These are phyloP conservation scores for Donacobius atricapilla DNA, from an alignment of 2,113 vertebrate species.

Conservation along the genomic window DNA sequence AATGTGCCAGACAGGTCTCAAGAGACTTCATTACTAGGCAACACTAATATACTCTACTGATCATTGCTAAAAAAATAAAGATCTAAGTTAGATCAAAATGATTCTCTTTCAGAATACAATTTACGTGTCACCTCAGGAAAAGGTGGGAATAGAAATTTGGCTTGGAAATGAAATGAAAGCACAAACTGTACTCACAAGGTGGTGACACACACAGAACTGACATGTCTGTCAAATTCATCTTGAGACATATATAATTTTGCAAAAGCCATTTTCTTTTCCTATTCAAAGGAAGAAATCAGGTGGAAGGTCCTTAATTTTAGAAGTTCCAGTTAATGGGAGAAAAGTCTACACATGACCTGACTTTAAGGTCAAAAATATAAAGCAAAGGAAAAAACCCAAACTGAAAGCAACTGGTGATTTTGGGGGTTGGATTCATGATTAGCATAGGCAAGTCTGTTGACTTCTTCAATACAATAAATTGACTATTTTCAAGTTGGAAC, in stretches of 20 bases:
- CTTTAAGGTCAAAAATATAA: background rate
- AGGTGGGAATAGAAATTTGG: background rate
- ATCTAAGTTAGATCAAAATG: background rate
- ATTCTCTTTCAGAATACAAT: background rate
- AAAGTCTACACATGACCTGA: background rate
- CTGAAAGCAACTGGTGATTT: background rate
- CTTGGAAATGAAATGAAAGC: conserved; percentile 23
- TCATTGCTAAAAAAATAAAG: background rate
- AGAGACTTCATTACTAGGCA: conserved; percentile 49
- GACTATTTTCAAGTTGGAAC: background rate
- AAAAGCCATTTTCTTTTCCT: background rate
- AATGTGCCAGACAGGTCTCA: conserved; percentile 5
- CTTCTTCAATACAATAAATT: background rate
- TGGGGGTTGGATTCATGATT: background rate
- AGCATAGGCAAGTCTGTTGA: background rate
- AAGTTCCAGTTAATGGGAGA: background rate
- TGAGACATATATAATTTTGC: background rate
- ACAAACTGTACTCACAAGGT: background rate
- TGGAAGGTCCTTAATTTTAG: background rate
- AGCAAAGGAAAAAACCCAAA: background rate
- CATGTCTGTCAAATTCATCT: background rate
- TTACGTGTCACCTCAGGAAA: conserved; percentile 3
- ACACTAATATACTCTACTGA: conserved; percentile 14
- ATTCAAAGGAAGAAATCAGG: background rate
- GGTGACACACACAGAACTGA: background rate